Percentiles rank a stretch among this genome's conserved stretches.
Evolutionary conservation across 1,140 invertebrate genomes (phyloP).

Genomic region (Chironomus tepperi): DNA sequence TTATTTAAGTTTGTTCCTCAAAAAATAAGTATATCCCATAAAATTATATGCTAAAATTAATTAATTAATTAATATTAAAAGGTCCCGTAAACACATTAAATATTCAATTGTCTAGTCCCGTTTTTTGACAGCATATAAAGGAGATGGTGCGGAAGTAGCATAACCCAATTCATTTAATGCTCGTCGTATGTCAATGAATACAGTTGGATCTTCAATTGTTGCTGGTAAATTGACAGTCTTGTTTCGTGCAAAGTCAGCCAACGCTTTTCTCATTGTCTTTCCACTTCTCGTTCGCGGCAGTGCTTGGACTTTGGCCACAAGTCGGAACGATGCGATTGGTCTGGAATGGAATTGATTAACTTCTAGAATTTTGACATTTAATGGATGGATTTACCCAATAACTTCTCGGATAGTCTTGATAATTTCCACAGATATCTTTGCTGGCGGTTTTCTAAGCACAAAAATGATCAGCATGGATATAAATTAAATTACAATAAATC

Average conservation of each 20-base stretch:
- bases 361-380: too few species aligned
- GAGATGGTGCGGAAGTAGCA: constrained; percentile 60
- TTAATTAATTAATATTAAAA: neutral
- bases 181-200: constrained; percentile 66
- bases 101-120: constrained; percentile 31
- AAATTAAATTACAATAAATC: neutral
- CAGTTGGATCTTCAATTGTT: constrained; percentile 79
- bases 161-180: constrained; percentile 67
- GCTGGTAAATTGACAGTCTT: constrained; percentile 69
- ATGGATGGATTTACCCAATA: constrained; percentile 44
- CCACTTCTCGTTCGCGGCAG: constrained; percentile 70
- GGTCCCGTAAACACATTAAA: neutral
- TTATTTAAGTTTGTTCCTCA: too few species aligned
- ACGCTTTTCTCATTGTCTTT: constrained; percentile 78
- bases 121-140: constrained; percentile 36
- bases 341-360: constrained; percentile 34
- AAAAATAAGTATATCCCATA: too few species aligned
- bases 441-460: constrained; percentile 43
- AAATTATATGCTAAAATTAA: too few species aligned
- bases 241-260: constrained; percentile 70
- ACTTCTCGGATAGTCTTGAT: constrained; percentile 63
- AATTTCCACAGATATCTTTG: constrained; percentile 54
- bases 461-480: constrained; percentile 21
- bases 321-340: constrained; percentile 78
- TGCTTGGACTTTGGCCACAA: constrained; percentile 62